Conservation (phyloP, 2,888 invertebrate species). For the Pachliopta kotzebuea region DNA sequence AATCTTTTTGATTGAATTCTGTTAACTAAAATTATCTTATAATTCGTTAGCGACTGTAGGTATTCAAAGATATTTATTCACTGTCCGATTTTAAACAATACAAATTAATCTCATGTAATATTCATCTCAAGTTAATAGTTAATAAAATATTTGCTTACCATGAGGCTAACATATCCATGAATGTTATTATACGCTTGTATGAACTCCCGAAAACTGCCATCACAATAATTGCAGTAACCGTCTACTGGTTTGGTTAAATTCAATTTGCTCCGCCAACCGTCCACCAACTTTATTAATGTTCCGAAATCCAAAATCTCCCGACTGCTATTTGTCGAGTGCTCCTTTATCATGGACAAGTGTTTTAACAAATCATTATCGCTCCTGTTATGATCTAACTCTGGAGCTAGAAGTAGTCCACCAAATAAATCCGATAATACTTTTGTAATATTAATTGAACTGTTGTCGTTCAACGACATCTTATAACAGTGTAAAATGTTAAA, state of each 20-base stretch:
- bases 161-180: slow-evolving; percentile 91
- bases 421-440: slow-evolving; percentile 64
- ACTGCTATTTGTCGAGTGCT: slow-evolving; percentile 47
- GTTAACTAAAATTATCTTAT: background rate
- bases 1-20: background rate
- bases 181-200: slow-evolving; percentile 83
- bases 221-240: slow-evolving; percentile 75
- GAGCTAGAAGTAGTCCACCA: slow-evolving; percentile 63
- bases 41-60: background rate
- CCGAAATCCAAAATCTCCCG: slow-evolving; percentile 65
- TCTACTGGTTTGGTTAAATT: slow-evolving; percentile 53
- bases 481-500: background rate
- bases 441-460: slow-evolving; percentile 58
- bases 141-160: slow-evolving; percentile 78
- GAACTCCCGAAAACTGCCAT: slow-evolving; percentile 80
- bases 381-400: slow-evolving; percentile 56
- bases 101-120: background rate
- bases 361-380: slow-evolving; percentile 58
- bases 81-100: too few species aligned
- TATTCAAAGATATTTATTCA: too few species aligned
- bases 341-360: slow-evolving; percentile 56
- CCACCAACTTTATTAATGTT: slow-evolving; percentile 61
- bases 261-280: slow-evolving; percentile 57
- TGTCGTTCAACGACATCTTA: slow-evolving; percentile 55
- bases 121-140: background rate